phyloP scores from a whole-genome alignment of 2,888 invertebrate species.

The Meandrusa payeni region DNA sequence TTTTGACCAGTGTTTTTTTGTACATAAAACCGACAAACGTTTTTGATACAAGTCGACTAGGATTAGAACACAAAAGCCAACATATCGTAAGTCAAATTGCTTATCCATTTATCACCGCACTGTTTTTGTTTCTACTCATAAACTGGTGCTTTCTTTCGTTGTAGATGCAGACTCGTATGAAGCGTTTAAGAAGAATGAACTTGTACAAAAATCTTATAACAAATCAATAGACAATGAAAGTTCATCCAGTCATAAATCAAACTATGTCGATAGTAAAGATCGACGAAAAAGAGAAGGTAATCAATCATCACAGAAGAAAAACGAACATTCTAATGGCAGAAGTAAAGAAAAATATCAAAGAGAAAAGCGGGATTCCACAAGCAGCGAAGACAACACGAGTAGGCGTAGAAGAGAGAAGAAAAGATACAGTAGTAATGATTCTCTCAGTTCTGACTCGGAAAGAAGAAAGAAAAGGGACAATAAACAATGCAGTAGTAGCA shows the following conservation, averaged over 20 bases:
- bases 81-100: too few relatives aligned
- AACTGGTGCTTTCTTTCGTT: too few relatives aligned
- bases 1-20: too few relatives aligned
- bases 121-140: too few relatives aligned
- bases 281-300: slow-evolving; percentile 31
- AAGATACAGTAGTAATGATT: slow-evolving; percentile 48
- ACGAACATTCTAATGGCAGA: slow-evolving; percentile 43
- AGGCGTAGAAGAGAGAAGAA: slow-evolving; percentile 35
- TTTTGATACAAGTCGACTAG: too few relatives aligned
- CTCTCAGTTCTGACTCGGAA: slow-evolving; percentile 49
- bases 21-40: too few relatives aligned
- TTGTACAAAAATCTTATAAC: slow-evolving; percentile 43
- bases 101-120: too few relatives aligned
- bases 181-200: slow-evolving; percentile 82
- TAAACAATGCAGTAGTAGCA: slow-evolving; percentile 41
- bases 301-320: slow-evolving; percentile 34
- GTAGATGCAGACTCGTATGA: slow-evolving; percentile 87
- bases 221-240: slow-evolving; percentile 40
- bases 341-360: slow-evolving; percentile 34
- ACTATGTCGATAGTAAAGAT: slow-evolving; percentile 33
- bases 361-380: slow-evolving; percentile 41
- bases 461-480: slow-evolving; percentile 36
- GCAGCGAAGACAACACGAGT: slow-evolving; percentile 32
- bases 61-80: too few relatives aligned
- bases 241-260: slow-evolving; percentile 42